phyloP scores from a whole-genome alignment of 2,797 vertebrate species.

The Anomalospiza imberbis region DNA sequence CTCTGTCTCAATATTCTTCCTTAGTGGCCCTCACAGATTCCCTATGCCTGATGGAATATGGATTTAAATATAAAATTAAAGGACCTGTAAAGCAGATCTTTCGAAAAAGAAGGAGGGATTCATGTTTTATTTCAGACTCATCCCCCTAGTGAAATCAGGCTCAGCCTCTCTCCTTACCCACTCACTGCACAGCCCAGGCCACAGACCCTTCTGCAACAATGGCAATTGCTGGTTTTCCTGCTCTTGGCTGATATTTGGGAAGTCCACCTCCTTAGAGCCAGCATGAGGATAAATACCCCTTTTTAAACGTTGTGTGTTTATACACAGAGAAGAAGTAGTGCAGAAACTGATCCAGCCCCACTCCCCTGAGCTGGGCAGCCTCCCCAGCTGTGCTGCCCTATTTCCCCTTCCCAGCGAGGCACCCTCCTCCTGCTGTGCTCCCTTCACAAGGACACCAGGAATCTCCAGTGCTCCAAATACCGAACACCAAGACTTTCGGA shows the following conservation, averaged over 20 bases:
- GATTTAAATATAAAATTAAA: background rate
- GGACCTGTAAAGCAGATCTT: background rate
- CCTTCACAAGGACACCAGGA: no score
- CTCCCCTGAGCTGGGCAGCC: background rate
- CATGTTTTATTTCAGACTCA: slow-evolving; percentile 22
- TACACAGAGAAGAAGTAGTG: background rate
- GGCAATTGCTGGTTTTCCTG: background rate
- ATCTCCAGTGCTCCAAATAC: no score
- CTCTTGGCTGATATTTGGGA: background rate
- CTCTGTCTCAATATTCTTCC: background rate
- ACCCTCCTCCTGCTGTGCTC: no score
- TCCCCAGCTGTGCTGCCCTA: no score
- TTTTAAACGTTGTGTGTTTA: background rate
- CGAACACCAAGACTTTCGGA: no score
- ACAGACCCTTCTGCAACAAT: background rate
- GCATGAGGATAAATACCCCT: background rate
- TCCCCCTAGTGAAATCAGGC: background rate
- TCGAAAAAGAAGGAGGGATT: background rate
- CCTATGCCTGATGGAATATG: slow-evolving; percentile 4
- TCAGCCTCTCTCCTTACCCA: background rate
- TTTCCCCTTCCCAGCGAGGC: no score
- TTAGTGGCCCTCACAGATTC: background rate
- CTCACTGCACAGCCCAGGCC: background rate
- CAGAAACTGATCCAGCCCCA: background rate
- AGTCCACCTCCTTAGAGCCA: background rate